Conservation (phyloP, 2,113 vertebrate genomes). For the Carassius carassius region DNA sequence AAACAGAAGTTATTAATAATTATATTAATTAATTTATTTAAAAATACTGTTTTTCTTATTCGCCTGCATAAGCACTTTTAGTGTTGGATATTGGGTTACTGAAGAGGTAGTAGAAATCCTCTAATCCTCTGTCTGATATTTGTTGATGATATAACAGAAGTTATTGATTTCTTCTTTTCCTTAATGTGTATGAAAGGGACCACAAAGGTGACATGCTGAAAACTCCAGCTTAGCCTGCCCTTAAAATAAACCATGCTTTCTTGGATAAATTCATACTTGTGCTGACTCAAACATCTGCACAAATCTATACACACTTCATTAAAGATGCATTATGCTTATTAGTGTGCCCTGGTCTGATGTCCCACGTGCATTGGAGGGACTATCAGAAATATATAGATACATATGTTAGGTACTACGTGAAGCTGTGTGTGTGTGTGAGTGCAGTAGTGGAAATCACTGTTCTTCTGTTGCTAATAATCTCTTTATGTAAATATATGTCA, state of each 20-base stretch:
- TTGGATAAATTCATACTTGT: not conserved
- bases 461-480: not conserved
- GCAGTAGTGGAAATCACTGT: too few relatives aligned
- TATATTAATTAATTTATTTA: not conserved
- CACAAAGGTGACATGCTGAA: not conserved
- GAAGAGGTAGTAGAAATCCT: too few relatives aligned
- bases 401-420: too few relatives aligned
- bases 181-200: conserved; percentile 17
- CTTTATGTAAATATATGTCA: conserved; percentile 39
- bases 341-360: not conserved
- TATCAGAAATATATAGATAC: not conserved
- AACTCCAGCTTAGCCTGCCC: not conserved
- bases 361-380: not conserved
- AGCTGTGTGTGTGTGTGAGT: not conserved
- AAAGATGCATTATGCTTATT: conserved; percentile 1
- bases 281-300: not conserved
- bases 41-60: not conserved
- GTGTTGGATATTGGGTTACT: not conserved
- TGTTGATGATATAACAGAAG: conserved; percentile 53
- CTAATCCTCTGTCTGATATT: conserved; percentile 59
- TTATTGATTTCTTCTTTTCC: conserved; percentile 60
- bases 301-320: not conserved
- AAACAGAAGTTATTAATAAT: not conserved
- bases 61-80: not conserved
- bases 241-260: not conserved